Evolutionary conservation across 2,113 vertebrate species (phyloP).

Genomic region (Stigmatopora nigra): DNA sequence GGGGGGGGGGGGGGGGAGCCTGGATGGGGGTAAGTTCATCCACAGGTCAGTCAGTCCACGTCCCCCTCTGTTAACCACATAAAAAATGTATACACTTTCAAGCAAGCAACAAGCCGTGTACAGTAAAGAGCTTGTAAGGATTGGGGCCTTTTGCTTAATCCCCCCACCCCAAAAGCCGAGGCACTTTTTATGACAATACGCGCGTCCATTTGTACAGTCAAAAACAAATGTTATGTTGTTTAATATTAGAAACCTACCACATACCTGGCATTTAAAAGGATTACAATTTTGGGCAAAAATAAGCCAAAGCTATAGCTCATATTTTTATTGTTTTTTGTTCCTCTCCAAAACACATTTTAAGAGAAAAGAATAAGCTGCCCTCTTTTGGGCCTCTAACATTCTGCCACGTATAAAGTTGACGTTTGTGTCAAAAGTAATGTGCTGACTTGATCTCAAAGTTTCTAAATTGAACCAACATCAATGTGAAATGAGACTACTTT

Average conservation of each 20-base stretch:
- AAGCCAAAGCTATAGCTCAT: not conserved
- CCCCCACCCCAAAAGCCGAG: too few relatives aligned
- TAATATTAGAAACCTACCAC: too few relatives aligned
- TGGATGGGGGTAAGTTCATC: conserved; percentile 20
- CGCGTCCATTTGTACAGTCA: not conserved
- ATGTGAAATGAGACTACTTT: conserved; percentile 69
- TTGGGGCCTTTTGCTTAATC: too few relatives aligned
- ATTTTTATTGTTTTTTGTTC: not conserved
- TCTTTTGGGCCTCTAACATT: conserved; percentile 20
- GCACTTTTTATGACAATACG: not conserved
- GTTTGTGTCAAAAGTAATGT: not conserved
- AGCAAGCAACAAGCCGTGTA: conserved; percentile 19
- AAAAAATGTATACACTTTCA: conserved; percentile 21
- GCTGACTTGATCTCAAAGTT: not conserved
- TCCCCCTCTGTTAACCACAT: conserved; percentile 9
- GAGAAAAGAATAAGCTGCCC: conserved; percentile 7
- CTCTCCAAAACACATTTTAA: not conserved
- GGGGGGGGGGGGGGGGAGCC: not conserved
- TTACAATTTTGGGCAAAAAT: not conserved
- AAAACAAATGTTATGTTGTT: too few relatives aligned
- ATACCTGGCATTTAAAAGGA: too few relatives aligned
- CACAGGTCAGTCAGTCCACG: conserved; percentile 18
- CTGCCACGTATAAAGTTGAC: conserved; percentile 1
- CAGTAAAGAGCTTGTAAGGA: not conserved
- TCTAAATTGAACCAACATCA: conserved; percentile 9